Base-by-base conservation (phyloP, 2,797 vertebrate species). In the Benthosema pterotum region DNA sequence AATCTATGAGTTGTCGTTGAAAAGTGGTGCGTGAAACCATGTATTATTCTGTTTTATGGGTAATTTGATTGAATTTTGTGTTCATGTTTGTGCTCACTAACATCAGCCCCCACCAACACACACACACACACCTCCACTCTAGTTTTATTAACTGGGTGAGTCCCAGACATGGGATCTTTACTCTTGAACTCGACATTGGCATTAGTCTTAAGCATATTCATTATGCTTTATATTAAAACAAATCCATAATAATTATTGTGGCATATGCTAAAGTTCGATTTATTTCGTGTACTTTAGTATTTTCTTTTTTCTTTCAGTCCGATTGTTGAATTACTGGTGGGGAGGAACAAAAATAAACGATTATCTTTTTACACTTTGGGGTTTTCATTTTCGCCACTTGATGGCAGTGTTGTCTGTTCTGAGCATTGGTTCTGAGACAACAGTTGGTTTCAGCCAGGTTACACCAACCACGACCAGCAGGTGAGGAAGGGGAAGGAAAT, bases 261-360 rank as follows among this genome's bases (percentile, higher is more conserved):
- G 67, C 87, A 90, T 89, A 87, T 88, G 89, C 88, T 85, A 84
- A 87, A 83, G 80, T 80, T 84, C 76, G 84, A 87, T 79, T 73
- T 84, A 85, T 89, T 91, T 90, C 47, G 83, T 91, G 87, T 90
- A 90, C 77, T 68, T 86, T 86, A 85, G 84, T 88, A 85, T 85
- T 82, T 84, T 87, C 86, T 85, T 82, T 84, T 87, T 89, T 83
- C 67, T 87, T 89, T 89, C 82, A 84, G 82, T 89, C 86, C 83
- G 87, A 86, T 87, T 88, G 87, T 89, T 84, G 86, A 88, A 89
- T 85, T 88, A 87, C 87, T 90, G 88, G 87, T 87, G 87, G 87
- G 84, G 77, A 89, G 85, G 65, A 90, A 89, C 86, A 85, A 88
- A 91, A 91, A 90, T 90, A 90, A 90, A 91, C 80, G 62, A 83